Percentiles rank a stretch among this genome's conserved stretches.
Evolutionary conservation across 2,888 invertebrate genomes (phyloP).

Genomic region (Chorisops tibialis): DNA sequence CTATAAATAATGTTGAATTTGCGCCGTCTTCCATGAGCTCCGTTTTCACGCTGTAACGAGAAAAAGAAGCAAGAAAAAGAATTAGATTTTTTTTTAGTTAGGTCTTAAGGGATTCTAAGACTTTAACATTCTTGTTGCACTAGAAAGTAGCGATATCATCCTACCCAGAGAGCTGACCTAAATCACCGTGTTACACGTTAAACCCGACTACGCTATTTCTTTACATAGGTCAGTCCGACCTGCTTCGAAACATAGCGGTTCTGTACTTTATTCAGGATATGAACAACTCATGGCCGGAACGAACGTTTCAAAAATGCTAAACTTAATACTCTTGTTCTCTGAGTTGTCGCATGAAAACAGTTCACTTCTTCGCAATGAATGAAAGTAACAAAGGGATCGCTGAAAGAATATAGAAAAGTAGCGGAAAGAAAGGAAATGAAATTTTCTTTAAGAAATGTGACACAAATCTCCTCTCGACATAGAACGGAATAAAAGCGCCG

Average conservation of each 20-base stretch:
- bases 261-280: too few species aligned
- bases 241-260: too few species aligned
- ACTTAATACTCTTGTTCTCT: too few species aligned
- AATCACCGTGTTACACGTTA: constrained; percentile 1
- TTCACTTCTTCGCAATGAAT: neutral
- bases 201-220: too few species aligned
- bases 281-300: too few species aligned
- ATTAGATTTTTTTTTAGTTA: neutral
- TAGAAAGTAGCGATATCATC: too few species aligned
- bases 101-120: too few species aligned
- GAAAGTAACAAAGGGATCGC: constrained; percentile 2
- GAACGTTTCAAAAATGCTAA: too few species aligned
- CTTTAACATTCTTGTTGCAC: too few species aligned
- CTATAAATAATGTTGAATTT: constrained; percentile 55
- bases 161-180: constrained; percentile 1
- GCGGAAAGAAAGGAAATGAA: constrained; percentile 11
- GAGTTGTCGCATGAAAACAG: too few species aligned
- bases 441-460: constrained; percentile 17
- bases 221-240: too few species aligned
- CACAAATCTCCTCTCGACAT: constrained; percentile 17
- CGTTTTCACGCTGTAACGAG: constrained; percentile 54
- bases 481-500: neutral
- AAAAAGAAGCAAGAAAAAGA: constrained; percentile 1
- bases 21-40: constrained; percentile 56
- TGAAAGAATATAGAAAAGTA: constrained; percentile 1